Base-by-base conservation (phyloP, 2,113 vertebrate genomes). In the Sphaerodactylus townsendi region DNA sequence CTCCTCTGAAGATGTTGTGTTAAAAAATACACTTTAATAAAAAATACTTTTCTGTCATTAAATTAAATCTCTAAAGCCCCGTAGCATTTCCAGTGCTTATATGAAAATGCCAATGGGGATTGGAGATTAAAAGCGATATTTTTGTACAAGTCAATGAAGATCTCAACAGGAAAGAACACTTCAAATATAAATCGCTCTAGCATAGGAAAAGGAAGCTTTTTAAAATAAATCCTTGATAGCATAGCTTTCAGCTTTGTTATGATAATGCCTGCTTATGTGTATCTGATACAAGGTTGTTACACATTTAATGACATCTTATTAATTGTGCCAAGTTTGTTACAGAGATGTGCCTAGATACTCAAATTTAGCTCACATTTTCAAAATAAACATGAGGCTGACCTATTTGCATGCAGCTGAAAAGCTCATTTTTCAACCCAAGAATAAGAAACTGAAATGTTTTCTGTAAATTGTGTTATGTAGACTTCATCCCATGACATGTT, bases 61-160 rank as follows among this genome's bases (percentile, higher is more conserved):
- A 96, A 96, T 96, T 95, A 96, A 97, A 95, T 96, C 96, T 95
- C 96, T 94, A 96, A 97, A 97, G 96, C 96, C 95, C 96, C 95
- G 92, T 95, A 95, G 96, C 95, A 94, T 96, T 97, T 97, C 96
- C 89, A 46, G 94, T 94, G 93, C 95, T 97, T 96, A 96, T 96
- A 95, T 95, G 94, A 96, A 97, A 95, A 96, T 93, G 93, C 95
- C 96, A 95, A 94, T 95, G 93, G 95, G 96, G 95, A 96, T 96
- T 96, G 96, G 94, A 95, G 95, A 97, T 96, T 96, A 96, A 96
- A 96, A 96, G 94, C 85, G 33, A 95, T 96, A 94, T 95, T 97
- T 96, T 97, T 95, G 93, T 95, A 94, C 90, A 92, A 96, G 95
- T 95, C 95, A 94, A 95, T 97, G 96, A 96, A 95, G 93, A 96